Percentiles rank a stretch among this genome's conserved stretches.
These are phyloP conservation scores for Thysanoteuthis rhombus DNA, from an alignment of 2,888 invertebrate genomes.

Conservation along the genomic window DNA sequence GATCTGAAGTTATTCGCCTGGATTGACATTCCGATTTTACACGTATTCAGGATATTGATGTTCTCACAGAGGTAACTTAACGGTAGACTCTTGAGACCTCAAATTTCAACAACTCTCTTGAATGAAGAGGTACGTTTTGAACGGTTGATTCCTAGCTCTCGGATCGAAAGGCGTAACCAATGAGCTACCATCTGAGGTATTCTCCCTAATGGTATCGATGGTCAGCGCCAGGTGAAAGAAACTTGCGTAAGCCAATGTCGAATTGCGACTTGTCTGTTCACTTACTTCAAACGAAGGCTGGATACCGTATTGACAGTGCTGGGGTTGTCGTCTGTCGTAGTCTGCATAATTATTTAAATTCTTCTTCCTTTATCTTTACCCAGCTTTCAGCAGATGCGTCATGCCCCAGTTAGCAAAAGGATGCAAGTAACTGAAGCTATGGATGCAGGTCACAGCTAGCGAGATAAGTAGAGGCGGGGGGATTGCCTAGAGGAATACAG, in stretches of 20 bases:
- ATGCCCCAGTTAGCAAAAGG: not conserved
- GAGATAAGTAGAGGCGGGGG: not conserved
- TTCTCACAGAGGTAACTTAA: too few species aligned
- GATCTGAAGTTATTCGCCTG: too few species aligned
- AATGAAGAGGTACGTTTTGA: too few species aligned
- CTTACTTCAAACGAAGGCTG: not conserved
- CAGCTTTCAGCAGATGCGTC: not conserved
- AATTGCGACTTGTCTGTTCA: not conserved
- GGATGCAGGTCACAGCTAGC: not conserved
- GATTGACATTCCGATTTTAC: too few species aligned
- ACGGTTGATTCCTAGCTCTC: too few species aligned
- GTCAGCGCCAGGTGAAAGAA: too few species aligned
- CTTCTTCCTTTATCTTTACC: not conserved
- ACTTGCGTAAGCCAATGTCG: not conserved
- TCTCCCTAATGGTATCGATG: too few species aligned
- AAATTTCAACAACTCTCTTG: too few species aligned
- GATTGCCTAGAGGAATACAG: not conserved
- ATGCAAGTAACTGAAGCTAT: not conserved
- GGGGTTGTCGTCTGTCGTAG: not conserved
- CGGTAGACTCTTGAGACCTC: too few species aligned
- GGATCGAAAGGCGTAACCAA: too few species aligned
- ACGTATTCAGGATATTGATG: too few species aligned
- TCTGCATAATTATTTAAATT: not conserved
- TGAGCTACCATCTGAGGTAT: too few species aligned
- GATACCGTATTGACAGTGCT: not conserved